Conservation (phyloP, 2,797 vertebrate species). For the Propithecus perrieri region DNA sequence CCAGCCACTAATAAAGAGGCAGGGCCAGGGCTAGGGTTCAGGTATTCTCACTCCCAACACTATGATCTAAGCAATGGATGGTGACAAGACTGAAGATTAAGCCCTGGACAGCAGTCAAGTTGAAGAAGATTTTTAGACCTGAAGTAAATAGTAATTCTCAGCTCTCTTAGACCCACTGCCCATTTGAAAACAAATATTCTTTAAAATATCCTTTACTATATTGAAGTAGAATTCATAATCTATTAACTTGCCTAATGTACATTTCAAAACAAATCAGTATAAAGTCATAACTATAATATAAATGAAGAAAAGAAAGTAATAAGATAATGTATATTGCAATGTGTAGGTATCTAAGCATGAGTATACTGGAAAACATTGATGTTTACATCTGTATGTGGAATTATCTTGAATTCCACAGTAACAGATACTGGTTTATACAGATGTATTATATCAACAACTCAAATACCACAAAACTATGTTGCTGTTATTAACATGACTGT, state of each 20-base stretch:
- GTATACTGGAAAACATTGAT: neutral
- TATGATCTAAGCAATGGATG: neutral
- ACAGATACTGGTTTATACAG: neutral
- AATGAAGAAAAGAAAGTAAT: neutral
- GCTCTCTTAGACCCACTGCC: neutral
- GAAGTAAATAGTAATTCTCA: neutral
- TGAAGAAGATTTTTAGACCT: neutral
- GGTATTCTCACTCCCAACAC: neutral
- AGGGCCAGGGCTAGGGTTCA: neutral
- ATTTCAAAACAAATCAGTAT: neutral
- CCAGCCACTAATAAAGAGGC: neutral
- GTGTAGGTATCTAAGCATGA: neutral
- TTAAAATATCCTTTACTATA: conserved; percentile 4
- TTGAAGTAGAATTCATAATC: neutral
- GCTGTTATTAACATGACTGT: neutral
- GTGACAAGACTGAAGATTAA: neutral
- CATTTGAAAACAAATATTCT: neutral
- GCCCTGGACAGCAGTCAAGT: neutral
- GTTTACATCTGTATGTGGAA: neutral
- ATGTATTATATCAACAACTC: neutral
- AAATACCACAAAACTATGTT: neutral
- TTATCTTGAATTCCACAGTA: neutral
- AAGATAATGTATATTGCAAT: neutral
- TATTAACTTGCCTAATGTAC: neutral
- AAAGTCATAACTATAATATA: neutral